A percentile compares a stretch with the other conserved stretches of the same genome.
Conservation (phyloP, 2,797 vertebrate genomes). For the Lacerta viridis region DNA sequence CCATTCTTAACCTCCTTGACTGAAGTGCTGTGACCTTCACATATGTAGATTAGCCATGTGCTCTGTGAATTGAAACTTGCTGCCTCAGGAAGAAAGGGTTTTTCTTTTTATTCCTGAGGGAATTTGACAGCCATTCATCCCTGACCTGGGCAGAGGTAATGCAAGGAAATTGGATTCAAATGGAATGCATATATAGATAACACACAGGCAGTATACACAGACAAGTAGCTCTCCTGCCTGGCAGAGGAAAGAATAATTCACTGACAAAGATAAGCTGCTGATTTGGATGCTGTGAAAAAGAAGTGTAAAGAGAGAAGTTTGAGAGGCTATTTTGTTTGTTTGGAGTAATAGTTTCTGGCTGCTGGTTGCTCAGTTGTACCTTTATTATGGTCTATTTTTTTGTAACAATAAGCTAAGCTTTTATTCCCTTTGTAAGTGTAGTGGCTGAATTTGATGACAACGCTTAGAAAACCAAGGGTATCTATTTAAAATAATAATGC, state of each 20-base stretch:
- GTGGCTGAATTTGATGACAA: constrained; percentile 11
- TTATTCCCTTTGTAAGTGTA: not conserved
- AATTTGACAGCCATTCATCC: constrained; percentile 81
- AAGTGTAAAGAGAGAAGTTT: not conserved
- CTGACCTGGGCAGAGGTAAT: constrained; percentile 81
- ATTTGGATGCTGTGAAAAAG: constrained; percentile 17
- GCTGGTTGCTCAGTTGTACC: accelerated
- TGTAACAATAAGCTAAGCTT: not conserved
- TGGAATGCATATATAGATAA: constrained; percentile 68
- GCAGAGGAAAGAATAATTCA: constrained; percentile 15
- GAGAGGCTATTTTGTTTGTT: not conserved
- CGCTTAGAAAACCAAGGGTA: not conserved
- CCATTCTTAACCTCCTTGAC: constrained; percentile 83
- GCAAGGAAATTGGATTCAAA: constrained; percentile 76
- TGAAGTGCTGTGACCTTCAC: constrained; percentile 89
- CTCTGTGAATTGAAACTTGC: constrained; percentile 81
- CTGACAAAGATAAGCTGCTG: not conserved
- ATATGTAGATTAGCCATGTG: constrained; percentile 94
- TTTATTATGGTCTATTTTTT: not conserved
- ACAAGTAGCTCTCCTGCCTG: constrained; percentile 50
- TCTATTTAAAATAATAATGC: not conserved
- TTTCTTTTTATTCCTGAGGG: constrained; percentile 74
- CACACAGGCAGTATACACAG: constrained; percentile 46
- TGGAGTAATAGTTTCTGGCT: accelerated
- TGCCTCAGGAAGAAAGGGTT: constrained; percentile 78